A percentile compares a stretch with the other conserved stretches of the same genome.
phyloP scores from a whole-genome alignment of 2,797 vertebrate genomes.

The Silurus lanzhouensis region DNA sequence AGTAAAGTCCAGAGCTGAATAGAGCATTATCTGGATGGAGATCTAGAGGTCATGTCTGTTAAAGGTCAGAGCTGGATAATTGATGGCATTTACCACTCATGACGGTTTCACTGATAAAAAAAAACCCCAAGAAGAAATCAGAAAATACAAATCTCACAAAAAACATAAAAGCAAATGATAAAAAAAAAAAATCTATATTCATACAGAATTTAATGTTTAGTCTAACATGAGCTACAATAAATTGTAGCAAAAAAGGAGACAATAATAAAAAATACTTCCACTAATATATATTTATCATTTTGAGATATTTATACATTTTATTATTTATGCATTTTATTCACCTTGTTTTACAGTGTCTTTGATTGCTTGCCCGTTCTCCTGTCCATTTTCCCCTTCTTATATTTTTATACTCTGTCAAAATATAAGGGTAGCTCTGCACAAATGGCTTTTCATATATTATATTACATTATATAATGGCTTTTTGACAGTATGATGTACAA shows the following conservation, averaged over 20 bases:
- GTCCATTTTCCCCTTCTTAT: neutral
- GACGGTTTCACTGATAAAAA: neutral
- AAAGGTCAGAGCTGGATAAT: slow-evolving; percentile 37
- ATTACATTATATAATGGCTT: too few relatives aligned
- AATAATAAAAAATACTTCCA: neutral
- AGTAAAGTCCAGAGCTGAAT: slow-evolving; percentile 8
- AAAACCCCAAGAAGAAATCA: neutral
- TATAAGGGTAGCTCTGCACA: neutral
- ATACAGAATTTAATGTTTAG: neutral
- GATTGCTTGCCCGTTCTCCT: neutral
- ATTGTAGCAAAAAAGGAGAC: neutral
- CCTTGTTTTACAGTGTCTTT: neutral
- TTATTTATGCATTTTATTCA: neutral
- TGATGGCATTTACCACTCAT: neutral
- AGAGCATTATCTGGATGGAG: slow-evolving; percentile 2
- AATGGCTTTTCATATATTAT: too few relatives aligned
- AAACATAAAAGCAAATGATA: neutral
- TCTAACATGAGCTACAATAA: neutral
- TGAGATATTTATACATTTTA: neutral
- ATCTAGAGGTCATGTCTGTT: neutral
- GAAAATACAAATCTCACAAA: too few relatives aligned
- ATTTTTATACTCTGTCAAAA: neutral
- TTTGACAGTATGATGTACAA: too few relatives aligned
- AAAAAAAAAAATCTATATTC: neutral
- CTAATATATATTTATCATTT: neutral